Evolutionary conservation across 2,888 invertebrate genomes (phyloP).

Genomic region (Cremastobaeus sp.): DNA sequence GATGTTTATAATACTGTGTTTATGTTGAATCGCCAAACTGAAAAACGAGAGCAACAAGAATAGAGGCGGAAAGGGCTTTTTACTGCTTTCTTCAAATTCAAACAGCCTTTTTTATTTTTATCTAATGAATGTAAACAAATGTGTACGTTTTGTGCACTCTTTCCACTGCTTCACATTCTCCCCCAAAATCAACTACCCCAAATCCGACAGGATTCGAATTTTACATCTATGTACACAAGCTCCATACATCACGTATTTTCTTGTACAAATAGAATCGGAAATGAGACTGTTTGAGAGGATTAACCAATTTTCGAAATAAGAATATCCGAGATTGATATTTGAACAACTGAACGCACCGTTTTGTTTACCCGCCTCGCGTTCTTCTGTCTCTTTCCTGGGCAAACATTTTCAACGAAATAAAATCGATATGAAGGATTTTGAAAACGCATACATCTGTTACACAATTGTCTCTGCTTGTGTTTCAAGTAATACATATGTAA

Average conservation of each 20-base stretch:
- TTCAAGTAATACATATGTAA: slow-evolving; percentile 5
- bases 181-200: slow-evolving; percentile 24
- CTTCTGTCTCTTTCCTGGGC: background rate
- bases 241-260: slow-evolving; percentile 33
- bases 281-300: slow-evolving; percentile 4
- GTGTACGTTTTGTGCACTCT: no score
- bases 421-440: no score
- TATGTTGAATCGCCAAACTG: slow-evolving; percentile 11
- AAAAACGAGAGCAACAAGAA: no score
- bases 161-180: no score
- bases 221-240: no score
- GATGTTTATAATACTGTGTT: slow-evolving; percentile 29
- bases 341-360: slow-evolving; percentile 26
- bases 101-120: no score
- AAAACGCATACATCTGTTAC: slow-evolving; percentile 18
- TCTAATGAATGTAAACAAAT: no score
- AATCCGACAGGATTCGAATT: slow-evolving; percentile 32
- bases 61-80: no score
- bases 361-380: slow-evolving; percentile 12
- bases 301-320: slow-evolving; percentile 15
- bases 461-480: background rate
- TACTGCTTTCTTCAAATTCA: no score
- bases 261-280: slow-evolving; percentile 25
- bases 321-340: slow-evolving; percentile 26
- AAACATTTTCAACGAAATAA: no score